phyloP scores from a whole-genome alignment of 2,113 vertebrate genomes.

The Thunnus thynnus region DNA sequence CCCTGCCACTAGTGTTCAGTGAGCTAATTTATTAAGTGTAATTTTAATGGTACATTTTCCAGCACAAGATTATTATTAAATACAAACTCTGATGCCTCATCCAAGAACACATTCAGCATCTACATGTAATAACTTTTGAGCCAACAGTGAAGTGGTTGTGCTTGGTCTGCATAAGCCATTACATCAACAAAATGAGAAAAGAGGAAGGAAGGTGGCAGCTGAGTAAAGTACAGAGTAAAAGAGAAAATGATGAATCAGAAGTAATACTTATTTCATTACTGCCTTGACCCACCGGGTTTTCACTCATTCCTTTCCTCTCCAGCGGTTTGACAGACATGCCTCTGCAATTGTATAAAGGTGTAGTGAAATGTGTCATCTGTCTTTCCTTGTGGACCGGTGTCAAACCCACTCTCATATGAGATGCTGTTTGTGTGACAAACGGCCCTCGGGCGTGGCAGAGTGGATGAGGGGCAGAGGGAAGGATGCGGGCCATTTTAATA shows the following conservation, averaged over 20 bases:
- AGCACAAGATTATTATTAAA: constrained; percentile 31
- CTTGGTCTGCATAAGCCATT: background rate
- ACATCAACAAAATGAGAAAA: constrained; percentile 1
- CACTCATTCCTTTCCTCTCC: constrained; percentile 18
- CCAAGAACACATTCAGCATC: constrained; percentile 12
- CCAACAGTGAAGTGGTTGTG: background rate
- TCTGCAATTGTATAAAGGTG: constrained; percentile 44
- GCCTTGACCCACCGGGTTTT: constrained; percentile 31
- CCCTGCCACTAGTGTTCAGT: background rate
- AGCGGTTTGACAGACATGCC: constrained; percentile 48
- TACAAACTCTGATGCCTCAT: constrained; percentile 19
- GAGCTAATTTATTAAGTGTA: background rate
- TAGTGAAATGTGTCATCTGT: constrained; percentile 59
- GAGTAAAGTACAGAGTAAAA: constrained; percentile 6
- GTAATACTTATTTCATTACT: constrained; percentile 9
- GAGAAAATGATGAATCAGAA: constrained; percentile 2
- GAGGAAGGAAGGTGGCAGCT: constrained; percentile 18
- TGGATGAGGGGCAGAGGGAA: constrained; percentile 49
- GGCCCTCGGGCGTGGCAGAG: constrained; percentile 44
- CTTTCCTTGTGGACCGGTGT: constrained; percentile 62
- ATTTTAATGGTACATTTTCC: constrained; percentile 9
- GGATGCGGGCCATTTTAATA: constrained; percentile 71
- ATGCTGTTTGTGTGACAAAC: constrained; percentile 67
- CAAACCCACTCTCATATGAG: constrained; percentile 53
- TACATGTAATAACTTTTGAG: constrained; percentile 27